Base-by-base conservation (phyloP, 2,888 invertebrate species). In the Lochmaea capreae region DNA sequence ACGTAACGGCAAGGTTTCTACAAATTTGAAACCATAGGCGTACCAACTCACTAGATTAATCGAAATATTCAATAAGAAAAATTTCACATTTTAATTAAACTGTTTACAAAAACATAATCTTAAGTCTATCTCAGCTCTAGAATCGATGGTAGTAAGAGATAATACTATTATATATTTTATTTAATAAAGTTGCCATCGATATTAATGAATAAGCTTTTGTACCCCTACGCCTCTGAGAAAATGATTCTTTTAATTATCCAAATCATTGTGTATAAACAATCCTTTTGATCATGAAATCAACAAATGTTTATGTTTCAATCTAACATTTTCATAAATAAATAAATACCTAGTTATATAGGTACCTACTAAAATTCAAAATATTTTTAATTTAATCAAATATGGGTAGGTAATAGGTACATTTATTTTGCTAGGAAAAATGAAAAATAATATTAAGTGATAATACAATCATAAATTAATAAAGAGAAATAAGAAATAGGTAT, bases 1-100 rank as follows among this genome's bases (percentile, higher is more conserved):
- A 63, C 62, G 42, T 63, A 61, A 54, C n/a, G 39, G 61, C 61
- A 61, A 39, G 61, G 61, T 61, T 61, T 61, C 61, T 61, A 33
- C 61, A 61, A 39, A 61, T 61, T 61, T 39, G 33, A 33, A 61
- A 61, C 39, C 61, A 61, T 61, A n/a, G 61, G 33, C 61, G 61
- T 61, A 54, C 3, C 10, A 9, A 16, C 10, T 16, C 8, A 16
- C 16, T 10, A 54, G 16, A 16, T 54, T 3, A 18, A 54, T 16
- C 11, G 4, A 46, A 46, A 46, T 43, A 10, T 43, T 12, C 12
- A 43, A 33, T 33, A 33, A 33, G 33, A 33, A 6, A 33, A 33
- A 33, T 8, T 33, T 33, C 0, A 33, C 33, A 33, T 33, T 33
- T 33, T 8, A 33, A 8, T 33, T 8, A 33, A 33, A 33, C 33